phyloP scores from a whole-genome alignment of 2,113 vertebrate species.

The Himantopus leucocephalus region DNA sequence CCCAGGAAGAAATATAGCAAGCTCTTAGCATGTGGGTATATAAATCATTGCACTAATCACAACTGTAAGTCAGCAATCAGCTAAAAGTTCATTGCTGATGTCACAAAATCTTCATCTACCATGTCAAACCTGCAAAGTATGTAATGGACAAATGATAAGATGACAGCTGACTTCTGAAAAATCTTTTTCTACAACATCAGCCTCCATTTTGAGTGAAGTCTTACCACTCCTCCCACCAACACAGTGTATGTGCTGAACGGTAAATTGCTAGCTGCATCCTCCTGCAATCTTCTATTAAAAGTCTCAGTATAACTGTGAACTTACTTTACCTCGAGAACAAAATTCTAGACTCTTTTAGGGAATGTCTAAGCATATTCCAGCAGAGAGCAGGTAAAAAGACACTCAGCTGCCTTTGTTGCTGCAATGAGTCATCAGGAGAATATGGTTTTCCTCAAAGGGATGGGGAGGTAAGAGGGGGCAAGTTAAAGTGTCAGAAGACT shows the following conservation, averaged over 20 bases:
- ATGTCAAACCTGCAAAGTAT: background rate
- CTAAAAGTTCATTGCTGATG: background rate
- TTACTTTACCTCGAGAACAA: background rate
- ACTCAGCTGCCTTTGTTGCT: background rate
- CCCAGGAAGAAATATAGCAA: background rate
- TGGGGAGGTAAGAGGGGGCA: rapidly evolving
- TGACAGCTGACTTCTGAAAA: background rate
- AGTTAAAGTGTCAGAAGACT: background rate
- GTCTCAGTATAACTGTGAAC: background rate
- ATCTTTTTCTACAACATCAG: background rate
- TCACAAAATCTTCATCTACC: background rate
- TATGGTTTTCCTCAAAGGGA: background rate
- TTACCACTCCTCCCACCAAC: constrained; percentile 40
- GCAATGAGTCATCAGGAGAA: background rate
- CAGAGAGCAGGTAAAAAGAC: background rate
- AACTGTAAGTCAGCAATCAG: background rate
- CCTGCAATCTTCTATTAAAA: background rate
- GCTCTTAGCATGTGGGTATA: background rate
- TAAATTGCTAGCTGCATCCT: constrained; percentile 7
- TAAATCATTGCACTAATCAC: background rate
- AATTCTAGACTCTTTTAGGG: background rate
- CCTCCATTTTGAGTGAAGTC: background rate
- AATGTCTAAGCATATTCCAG: background rate
- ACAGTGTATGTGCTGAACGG: background rate
- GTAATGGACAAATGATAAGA: background rate